A percentile compares a stretch with the other conserved stretches of the same genome.
Evolutionary conservation across 2,888 invertebrate genomes (phyloP).

Genomic region (Eristalis arbustorum): DNA sequence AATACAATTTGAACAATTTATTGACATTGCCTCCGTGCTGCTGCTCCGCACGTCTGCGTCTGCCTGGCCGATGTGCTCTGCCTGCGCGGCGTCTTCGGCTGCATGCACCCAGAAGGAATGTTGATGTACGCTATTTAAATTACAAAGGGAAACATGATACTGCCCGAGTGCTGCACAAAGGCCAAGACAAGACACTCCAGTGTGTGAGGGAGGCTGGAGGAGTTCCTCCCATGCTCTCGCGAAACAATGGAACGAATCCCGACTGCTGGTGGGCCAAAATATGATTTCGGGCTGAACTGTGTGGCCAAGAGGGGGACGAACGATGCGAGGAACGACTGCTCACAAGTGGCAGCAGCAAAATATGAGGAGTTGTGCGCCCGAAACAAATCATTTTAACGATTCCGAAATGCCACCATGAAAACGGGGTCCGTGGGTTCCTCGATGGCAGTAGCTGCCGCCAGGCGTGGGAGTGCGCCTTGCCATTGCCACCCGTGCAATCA

Average conservation of each 20-base stretch:
- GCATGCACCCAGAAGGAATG: slow-evolving; percentile 57
- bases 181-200: slow-evolving; percentile 40
- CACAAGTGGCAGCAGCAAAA: slow-evolving; percentile 41
- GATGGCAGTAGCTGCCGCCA: slow-evolving; percentile 65
- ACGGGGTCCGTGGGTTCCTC: slow-evolving; percentile 57
- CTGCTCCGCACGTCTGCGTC: background rate
- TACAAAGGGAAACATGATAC: slow-evolving; percentile 67
- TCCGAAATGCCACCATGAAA: slow-evolving; percentile 69
- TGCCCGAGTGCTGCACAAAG: slow-evolving; percentile 30
- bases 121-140: slow-evolving; percentile 68
- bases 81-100: slow-evolving; percentile 8
- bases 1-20: slow-evolving; percentile 67
- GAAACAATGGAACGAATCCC: slow-evolving; percentile 58
- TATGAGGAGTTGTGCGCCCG: slow-evolving; percentile 63
- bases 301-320: background rate
- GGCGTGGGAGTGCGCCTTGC: slow-evolving; percentile 66
- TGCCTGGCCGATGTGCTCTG: background rate
- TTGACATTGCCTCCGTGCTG: slow-evolving; percentile 54
- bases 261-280: slow-evolving; percentile 70
- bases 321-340: background rate
- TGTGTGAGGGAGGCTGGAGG: background rate
- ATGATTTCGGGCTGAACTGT: slow-evolving; percentile 59
- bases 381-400: slow-evolving; percentile 70
- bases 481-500: slow-evolving; percentile 23
- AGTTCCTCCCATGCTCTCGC: slow-evolving; percentile 58